Percentiles rank a stretch among this genome's conserved stretches.
phyloP scores from a whole-genome alignment of 1,140 invertebrate species.

The Sesamia nonagrioides region DNA sequence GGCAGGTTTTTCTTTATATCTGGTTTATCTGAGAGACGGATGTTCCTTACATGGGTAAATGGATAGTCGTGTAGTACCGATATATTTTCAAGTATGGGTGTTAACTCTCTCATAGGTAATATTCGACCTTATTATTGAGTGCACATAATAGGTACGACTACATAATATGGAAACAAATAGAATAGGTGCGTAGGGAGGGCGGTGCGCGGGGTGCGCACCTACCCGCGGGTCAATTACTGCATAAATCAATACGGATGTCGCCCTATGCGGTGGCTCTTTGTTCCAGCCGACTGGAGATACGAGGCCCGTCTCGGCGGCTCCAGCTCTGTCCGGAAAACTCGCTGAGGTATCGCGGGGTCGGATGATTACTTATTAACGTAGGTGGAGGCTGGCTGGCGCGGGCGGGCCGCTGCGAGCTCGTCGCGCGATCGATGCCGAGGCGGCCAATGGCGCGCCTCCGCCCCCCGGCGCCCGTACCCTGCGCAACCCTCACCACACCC shows the following conservation, averaged over 20 bases:
- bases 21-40: background rate
- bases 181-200: conserved; percentile 74
- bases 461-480: conserved; percentile 72
- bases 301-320: conserved; percentile 84
- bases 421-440: conserved; percentile 84
- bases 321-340: conserved; percentile 84
- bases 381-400: conserved; percentile 85
- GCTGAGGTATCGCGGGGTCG: conserved; percentile 84
- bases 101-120: conserved; percentile 20
- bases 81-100: background rate
- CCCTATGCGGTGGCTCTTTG: conserved; percentile 84
- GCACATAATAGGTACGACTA: conserved; percentile 65
- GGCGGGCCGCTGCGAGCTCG: conserved; percentile 80
- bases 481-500: conserved; percentile 77
- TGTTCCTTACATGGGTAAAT: background rate
- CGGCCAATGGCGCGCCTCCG: conserved; percentile 84
- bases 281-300: conserved; percentile 82
- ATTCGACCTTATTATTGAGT: conserved; percentile 54
- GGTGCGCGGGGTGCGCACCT: conserved; percentile 80
- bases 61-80: background rate
- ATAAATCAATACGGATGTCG: conserved; percentile 87
- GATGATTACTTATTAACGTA: conserved; percentile 88
- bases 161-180: conserved; percentile 68
- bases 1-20: conserved; percentile 35
- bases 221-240: conserved; percentile 85